These are phyloP conservation scores for Chinchilla lanigera DNA, from an alignment of 2,113 vertebrate species.

Conservation along the genomic window DNA sequence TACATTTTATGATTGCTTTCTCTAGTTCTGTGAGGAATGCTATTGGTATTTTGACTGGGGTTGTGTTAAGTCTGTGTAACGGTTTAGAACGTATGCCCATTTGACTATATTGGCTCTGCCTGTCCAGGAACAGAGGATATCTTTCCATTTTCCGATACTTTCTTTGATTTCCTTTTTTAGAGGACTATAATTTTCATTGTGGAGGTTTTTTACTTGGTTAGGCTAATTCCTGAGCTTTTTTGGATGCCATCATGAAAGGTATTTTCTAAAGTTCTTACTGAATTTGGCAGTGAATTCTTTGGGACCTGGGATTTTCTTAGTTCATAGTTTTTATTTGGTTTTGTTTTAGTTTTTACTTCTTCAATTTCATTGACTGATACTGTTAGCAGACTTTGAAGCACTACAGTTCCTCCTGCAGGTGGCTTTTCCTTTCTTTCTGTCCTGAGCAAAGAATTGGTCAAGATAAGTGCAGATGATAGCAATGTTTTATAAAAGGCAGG, in stretches of 20 bases:
- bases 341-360: neutral
- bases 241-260: too few relatives aligned
- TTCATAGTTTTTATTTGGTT: neutral
- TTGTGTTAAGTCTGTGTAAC: too few relatives aligned
- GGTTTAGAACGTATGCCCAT: too few relatives aligned
- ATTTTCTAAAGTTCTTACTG: neutral
- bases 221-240: neutral
- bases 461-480: neutral
- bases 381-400: neutral
- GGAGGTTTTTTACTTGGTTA: neutral
- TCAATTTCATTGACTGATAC: neutral
- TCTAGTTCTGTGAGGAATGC: too few relatives aligned
- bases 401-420: neutral
- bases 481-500: neutral
- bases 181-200: too few relatives aligned
- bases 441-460: neutral
- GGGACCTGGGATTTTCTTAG: neutral
- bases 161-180: too few relatives aligned
- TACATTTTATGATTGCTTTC: too few relatives aligned
- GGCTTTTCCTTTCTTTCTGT: neutral
- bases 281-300: neutral
- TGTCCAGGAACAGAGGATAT: too few relatives aligned
- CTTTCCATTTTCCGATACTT: too few relatives aligned
- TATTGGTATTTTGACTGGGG: too few relatives aligned
- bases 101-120: too few relatives aligned